Conservation (phyloP, 2,797 vertebrate species). For the Antrozous pallidus region DNA sequence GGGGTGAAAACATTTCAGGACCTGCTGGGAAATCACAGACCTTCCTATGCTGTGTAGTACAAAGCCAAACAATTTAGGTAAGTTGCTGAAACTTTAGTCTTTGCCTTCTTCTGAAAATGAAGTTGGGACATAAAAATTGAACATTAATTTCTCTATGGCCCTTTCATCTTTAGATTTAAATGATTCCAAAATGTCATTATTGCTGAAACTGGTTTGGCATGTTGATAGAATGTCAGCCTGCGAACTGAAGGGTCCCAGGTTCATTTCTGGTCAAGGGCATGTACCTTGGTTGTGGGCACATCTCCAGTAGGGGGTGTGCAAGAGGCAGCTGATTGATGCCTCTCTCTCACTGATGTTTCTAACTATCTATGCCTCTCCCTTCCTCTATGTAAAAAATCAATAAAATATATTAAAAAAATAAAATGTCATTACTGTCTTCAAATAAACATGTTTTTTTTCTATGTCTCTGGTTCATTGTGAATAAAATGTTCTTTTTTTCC, state of each 20-base stretch:
- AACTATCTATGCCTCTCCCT: no score
- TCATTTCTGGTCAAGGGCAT: no score
- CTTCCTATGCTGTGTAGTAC: neutral
- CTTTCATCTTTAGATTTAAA: neutral
- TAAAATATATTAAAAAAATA: no score
- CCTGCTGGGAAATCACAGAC: neutral
- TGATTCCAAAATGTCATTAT: neutral
- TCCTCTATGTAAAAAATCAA: no score
- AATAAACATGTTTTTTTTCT: neutral
- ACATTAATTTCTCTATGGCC: neutral
- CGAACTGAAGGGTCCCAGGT: no score
- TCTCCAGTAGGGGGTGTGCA: no score
- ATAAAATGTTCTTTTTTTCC: constrained; percentile 17
- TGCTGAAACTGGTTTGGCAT: no score
- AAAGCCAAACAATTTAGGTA: neutral
- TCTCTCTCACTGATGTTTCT: no score
- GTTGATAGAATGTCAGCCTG: no score
- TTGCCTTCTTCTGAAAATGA: neutral
- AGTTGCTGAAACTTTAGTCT: neutral
- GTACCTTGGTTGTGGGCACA: no score
- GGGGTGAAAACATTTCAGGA: neutral
- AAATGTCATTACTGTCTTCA: neutral
- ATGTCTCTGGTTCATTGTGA: neutral
- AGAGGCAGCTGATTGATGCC: no score
- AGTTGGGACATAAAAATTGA: neutral